These are phyloP conservation scores for Leptobrachium leishanense DNA, from an alignment of 2,113 vertebrate genomes.

Conservation along the genomic window DNA sequence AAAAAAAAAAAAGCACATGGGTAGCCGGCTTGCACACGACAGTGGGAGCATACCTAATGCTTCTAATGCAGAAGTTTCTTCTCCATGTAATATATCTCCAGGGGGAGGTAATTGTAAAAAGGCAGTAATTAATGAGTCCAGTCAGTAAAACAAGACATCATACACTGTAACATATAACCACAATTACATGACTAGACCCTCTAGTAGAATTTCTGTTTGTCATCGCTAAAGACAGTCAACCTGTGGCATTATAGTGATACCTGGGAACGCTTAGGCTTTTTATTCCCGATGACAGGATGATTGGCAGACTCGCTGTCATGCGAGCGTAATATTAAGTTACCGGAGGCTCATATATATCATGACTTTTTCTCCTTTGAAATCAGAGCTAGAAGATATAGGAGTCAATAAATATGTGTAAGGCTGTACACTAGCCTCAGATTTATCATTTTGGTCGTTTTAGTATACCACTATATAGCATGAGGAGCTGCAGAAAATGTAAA, in stretches of 20 bases:
- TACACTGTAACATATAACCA: constrained; percentile 63
- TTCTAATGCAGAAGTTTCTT: constrained; percentile 84
- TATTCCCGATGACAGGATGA: no score
- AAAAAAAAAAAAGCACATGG: constrained; percentile 67
- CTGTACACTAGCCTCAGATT: no score
- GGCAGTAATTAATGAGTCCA: constrained; percentile 80
- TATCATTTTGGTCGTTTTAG: no score
- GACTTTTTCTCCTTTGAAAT: no score
- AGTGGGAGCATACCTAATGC: constrained; percentile 80
- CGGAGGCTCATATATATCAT: no score
- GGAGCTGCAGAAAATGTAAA: no score
- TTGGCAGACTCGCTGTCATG: no score
- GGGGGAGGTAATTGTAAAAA: constrained; percentile 72
- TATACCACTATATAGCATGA: no score
- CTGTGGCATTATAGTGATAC: not conserved
- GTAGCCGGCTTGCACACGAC: constrained; percentile 78
- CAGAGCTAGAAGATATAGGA: no score
- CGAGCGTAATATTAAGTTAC: no score
- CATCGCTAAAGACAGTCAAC: not conserved
- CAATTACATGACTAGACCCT: constrained; percentile 18
- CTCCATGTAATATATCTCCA: constrained; percentile 85
- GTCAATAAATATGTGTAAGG: no score
- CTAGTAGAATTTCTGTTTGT: not conserved
- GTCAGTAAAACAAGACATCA: constrained; percentile 69
- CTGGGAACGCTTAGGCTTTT: no score